A percentile compares a stretch with the other conserved stretches of the same genome.
phyloP scores from a whole-genome alignment of 2,888 invertebrate genomes.

The Chaetogeoica ovagalla region DNA sequence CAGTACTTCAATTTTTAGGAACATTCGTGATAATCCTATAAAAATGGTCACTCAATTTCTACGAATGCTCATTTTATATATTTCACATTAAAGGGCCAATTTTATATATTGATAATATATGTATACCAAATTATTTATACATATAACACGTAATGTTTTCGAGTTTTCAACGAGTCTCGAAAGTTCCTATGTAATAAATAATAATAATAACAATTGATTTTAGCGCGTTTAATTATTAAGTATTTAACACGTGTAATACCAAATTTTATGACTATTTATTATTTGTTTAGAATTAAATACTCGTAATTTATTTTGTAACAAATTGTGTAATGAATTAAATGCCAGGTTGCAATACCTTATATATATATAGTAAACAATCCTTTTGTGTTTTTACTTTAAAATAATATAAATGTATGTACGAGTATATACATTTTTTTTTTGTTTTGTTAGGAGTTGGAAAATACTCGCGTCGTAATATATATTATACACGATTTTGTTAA shows the following conservation, averaged over 20 bases:
- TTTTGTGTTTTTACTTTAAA: not conserved
- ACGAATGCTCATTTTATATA: not conserved
- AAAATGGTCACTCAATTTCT: not conserved
- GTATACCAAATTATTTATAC: not conserved
- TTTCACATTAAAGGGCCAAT: not conserved
- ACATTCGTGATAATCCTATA: not conserved
- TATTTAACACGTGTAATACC: conserved; percentile 15
- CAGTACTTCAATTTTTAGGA: not conserved
- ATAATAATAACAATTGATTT: conserved; percentile 9
- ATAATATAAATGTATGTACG: no score
- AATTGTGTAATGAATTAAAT: not conserved
- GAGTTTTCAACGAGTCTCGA: conserved; percentile 30
- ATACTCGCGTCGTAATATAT: not conserved
- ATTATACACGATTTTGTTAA: not conserved
- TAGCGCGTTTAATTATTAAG: not conserved
- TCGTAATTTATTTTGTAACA: not conserved
- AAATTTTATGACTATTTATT: conserved; percentile 1
- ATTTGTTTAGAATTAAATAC: conserved; percentile 16
- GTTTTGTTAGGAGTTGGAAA: not conserved
- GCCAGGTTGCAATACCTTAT: no score
- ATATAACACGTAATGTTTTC: conserved; percentile 29
- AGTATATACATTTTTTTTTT: not conserved
- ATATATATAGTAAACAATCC: no score
- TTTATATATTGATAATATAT: conserved; percentile 18
- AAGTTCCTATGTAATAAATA: conserved; percentile 37